A percentile compares a stretch with the other conserved stretches of the same genome.
Evolutionary conservation across 2,113 vertebrate species (phyloP).

Genomic region (Noctilio leporinus): DNA sequence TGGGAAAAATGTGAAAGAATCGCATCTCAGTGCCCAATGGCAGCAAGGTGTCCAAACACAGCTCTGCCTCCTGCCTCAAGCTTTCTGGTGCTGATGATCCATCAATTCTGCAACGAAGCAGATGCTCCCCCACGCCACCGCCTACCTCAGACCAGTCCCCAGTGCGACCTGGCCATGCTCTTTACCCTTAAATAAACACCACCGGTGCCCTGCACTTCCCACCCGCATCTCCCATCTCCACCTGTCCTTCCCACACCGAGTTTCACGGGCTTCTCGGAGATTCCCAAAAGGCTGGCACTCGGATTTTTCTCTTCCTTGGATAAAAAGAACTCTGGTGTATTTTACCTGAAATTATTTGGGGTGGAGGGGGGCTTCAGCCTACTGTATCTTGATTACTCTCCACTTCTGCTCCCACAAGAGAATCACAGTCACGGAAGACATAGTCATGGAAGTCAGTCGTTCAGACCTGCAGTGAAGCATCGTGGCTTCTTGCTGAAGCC

Average conservation of each 20-base stretch:
- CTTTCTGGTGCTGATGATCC: conserved; percentile 28
- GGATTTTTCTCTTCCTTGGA: not conserved
- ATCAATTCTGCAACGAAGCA: not conserved
- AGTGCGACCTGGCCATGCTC: not conserved
- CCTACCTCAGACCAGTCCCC: not conserved
- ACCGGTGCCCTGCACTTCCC: not conserved
- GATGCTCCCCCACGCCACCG: not conserved
- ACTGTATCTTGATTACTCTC: not conserved
- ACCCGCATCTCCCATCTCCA: not conserved
- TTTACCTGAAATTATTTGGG: not conserved
- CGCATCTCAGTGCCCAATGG: conserved; percentile 23
- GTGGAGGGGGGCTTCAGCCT: not conserved
- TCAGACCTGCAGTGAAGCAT: not conserved
- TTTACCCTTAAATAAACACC: conserved; percentile 41
- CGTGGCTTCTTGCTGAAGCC: not conserved
- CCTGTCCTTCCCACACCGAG: not conserved
- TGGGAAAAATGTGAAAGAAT: conserved; percentile 11
- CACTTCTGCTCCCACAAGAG: not conserved
- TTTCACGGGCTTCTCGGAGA: not conserved
- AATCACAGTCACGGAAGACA: not conserved
- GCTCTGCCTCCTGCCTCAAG: conserved; percentile 26
- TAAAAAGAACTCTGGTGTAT: not conserved
- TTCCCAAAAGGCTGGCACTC: not conserved
- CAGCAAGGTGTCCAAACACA: not conserved
- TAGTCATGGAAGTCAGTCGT: rapidly evolving